Evolutionary conservation across 53 echinoderm and acorn worm genomes (phyloP), one percentile per base, ranked within the genome.

Genomic region (Crossaster papposus): DNA sequence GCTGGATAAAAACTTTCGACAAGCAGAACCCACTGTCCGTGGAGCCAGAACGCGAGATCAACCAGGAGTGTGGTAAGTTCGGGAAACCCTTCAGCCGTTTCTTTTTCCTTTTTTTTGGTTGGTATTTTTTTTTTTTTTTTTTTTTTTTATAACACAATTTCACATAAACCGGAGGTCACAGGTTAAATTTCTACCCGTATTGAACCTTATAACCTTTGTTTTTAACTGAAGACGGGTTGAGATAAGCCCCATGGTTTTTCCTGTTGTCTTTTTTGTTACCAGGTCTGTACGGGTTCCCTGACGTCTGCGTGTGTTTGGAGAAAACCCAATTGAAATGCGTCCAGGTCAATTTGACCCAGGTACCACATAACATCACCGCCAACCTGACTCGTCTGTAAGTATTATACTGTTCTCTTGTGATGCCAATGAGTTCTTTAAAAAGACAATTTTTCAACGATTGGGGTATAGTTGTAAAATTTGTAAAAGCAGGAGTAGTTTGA

Each of bases 381-480:
- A 84, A 84, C 36, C 62, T 91, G 20, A 86, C 91, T 2, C 62
- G 64, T 22, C 54, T 91, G 91, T 91, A 65, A 68, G 91, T 91
- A 52, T 52, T 64, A 7, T n/a, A n/a, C n/a, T n/a, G 35, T 64
- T 24, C 71, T 17, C 31, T 22, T 36, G 23, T 18, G n/a, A 30
- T 82, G 24, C 29, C n/a, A n/a, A n/a, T n/a, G n/a, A n/a, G n/a
- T n/a, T n/a, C n/a, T 11, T 51, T 2, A 81, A 78, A 78, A 13
- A 44, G 44, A 44, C n/a, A 44, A 44, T 44, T 44, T 9, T 9
- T 44, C 44, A 44, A 44, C 5, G 44, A 44, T 44, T 44, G 44
- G 44, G 9, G 38, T 44, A 44, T 44, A 44, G 0, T 44, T 44
- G 6, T 0, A 5, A 44, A 7, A 9, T 44, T 5, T 44, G 44